A percentile compares a stretch with the other conserved stretches of the same genome.
Conservation (phyloP, 1,140 invertebrate species). For the Ceratosolen solmsi region DNA sequence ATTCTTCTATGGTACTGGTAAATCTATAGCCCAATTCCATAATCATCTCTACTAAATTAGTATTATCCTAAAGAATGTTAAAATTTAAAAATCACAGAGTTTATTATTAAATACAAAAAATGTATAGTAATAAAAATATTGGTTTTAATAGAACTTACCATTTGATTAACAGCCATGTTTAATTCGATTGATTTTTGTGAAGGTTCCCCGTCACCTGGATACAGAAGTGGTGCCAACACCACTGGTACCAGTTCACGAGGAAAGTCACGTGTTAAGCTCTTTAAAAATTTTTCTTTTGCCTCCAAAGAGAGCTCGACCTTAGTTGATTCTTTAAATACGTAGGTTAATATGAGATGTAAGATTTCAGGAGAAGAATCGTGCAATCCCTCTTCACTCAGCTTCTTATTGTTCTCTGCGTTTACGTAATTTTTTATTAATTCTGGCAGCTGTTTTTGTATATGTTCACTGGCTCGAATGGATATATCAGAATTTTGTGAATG, state of each 20-base stretch:
- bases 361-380: constrained; percentile 91
- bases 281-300: constrained; percentile 85
- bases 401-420: constrained; percentile 81
- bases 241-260: constrained; percentile 89
- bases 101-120: too few species aligned
- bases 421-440: constrained; percentile 89
- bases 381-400: constrained; percentile 83
- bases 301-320: constrained; percentile 78
- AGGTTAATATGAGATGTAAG: constrained; percentile 85
- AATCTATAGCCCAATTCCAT: constrained; percentile 92
- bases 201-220: constrained; percentile 84
- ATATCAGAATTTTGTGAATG: constrained; percentile 86
- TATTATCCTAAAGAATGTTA: constrained; percentile 75
- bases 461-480: constrained; percentile 80
- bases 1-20: constrained; percentile 90
- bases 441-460: constrained; percentile 87
- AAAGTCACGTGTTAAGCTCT: constrained; percentile 88
- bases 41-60: constrained; percentile 86
- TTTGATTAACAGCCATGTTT: constrained; percentile 75
- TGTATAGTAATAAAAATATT: too few species aligned
- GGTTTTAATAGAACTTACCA: constrained; percentile 69
- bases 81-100: too few species aligned
- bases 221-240: constrained; percentile 89
- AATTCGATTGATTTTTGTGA: constrained; percentile 74
- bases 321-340: constrained; percentile 74